Conservation (phyloP, 92 coral and sea anemone genomes). For the Pocillopora meandrina region DNA sequence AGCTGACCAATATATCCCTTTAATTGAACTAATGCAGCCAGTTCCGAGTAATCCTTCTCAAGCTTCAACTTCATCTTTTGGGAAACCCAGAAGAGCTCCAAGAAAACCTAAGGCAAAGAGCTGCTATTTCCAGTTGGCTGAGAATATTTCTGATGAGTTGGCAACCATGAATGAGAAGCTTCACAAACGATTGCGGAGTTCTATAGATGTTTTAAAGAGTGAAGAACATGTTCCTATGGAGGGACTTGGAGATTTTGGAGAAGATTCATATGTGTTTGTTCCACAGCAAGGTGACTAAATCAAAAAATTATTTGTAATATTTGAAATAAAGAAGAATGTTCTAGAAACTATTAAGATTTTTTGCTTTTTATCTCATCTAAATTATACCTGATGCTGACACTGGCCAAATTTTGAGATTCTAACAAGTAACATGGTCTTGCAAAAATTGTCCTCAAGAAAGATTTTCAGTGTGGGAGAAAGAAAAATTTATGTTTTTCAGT, state of each 20-base stretch:
- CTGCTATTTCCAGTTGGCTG: slow-evolving; percentile 72
- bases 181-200: slow-evolving; percentile 7
- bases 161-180: slow-evolving; percentile 59
- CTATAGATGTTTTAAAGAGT: neutral
- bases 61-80: slow-evolving; percentile 4
- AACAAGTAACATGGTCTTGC: too few relatives aligned
- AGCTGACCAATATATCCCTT: slow-evolving; percentile 10
- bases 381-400: too few relatives aligned
- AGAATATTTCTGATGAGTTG: slow-evolving; percentile 60
- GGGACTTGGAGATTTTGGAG: neutral
- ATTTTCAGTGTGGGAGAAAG: too few relatives aligned
- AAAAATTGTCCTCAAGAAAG: too few relatives aligned
- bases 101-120: slow-evolving; percentile 39
- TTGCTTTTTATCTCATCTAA: too few relatives aligned
- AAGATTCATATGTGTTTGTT: slow-evolving; percentile 64
- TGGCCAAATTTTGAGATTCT: too few relatives aligned
- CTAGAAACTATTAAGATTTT: too few relatives aligned
- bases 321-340: too few relatives aligned
- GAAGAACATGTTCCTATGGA: slow-evolving; percentile 7
- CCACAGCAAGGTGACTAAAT: slow-evolving; percentile 1
- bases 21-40: slow-evolving; percentile 24
- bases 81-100: slow-evolving; percentile 20
- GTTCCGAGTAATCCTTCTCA: slow-evolving; percentile 7
- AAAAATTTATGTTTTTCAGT: too few relatives aligned
- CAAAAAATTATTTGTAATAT: too few relatives aligned